Evolutionary conservation across 1,140 invertebrate species (phyloP).

Genomic region (Chymomyza costata): DNA sequence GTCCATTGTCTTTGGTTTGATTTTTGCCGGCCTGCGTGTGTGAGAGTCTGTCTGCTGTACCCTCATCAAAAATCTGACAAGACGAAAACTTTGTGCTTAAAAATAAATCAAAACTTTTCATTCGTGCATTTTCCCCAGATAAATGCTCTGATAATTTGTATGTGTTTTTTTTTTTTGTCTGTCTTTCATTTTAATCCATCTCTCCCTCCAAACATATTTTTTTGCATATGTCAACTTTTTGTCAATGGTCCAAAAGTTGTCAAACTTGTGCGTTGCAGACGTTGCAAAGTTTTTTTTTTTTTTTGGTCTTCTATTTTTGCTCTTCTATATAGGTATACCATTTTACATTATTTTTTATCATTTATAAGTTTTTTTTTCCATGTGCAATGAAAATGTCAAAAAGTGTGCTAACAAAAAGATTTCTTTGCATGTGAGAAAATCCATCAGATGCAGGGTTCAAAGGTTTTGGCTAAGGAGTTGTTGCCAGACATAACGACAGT

Average conservation of each 20-base stretch:
- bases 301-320: conserved; percentile 10
- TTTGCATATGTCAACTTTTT: conserved; percentile 46
- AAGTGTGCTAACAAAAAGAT: too few species aligned
- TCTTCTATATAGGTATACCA: too few species aligned
- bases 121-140: conserved; percentile 45
- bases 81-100: conserved; percentile 38
- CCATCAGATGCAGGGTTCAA: too few species aligned
- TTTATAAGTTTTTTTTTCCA: too few species aligned
- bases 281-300: conserved; percentile 33
- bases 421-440: too few species aligned
- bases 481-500: too few species aligned
- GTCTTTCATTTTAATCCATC: too few species aligned
- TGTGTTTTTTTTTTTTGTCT: conserved; percentile 7
- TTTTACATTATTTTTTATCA: too few species aligned
- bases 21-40: conserved; percentile 3
- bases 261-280: conserved; percentile 29
- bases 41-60: conserved; percentile 14
- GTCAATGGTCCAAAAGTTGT: conserved; percentile 37
- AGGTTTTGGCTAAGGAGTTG: too few species aligned
- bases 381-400: too few species aligned
- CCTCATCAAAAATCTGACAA: conserved; percentile 42
- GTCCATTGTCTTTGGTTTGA: conserved; percentile 21
- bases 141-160: conserved; percentile 45
- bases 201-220: too few species aligned
- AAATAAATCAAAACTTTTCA: conserved; percentile 47